A percentile compares a stretch with the other conserved stretches of the same genome.
Evolutionary conservation across 37 sponge, comb jelly and placozoan species (phyloP).

Genomic region (Spongia lamella): DNA sequence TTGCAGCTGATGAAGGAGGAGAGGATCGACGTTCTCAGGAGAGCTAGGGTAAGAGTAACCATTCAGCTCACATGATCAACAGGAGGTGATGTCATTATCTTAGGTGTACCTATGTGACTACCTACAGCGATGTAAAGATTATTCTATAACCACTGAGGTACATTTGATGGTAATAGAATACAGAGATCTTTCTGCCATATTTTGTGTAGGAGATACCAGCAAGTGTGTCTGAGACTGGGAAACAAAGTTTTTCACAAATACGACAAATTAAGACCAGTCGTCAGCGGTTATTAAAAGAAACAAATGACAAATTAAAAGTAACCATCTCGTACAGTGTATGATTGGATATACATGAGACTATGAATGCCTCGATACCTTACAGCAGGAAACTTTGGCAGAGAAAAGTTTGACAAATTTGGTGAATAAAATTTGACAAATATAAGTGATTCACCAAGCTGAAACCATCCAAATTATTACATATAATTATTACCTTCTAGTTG

Average conservation of each 20-base stretch:
- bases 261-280: slow-evolving; percentile 63
- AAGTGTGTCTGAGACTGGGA: not conserved
- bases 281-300: slow-evolving; percentile 51
- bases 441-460: too few relatives aligned
- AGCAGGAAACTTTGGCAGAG: too few relatives aligned
- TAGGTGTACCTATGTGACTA: slow-evolving; percentile 70
- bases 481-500: too few relatives aligned
- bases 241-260: slow-evolving; percentile 27
- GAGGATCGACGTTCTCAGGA: slow-evolving; percentile 44
- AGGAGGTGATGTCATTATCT: not conserved
- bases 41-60: slow-evolving; percentile 22
- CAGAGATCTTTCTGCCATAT: too few relatives aligned
- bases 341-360: too few relatives aligned
- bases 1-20: slow-evolving; percentile 38
- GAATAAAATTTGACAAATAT: too few relatives aligned
- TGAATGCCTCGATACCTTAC: too few relatives aligned
- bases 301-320: slow-evolving; percentile 62
- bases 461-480: too few relatives aligned
- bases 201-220: not conserved
- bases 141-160: slow-evolving; percentile 71
- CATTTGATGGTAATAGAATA: not conserved
- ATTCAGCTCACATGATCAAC: not conserved
- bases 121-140: slow-evolving; percentile 56
- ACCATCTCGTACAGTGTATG: too few relatives aligned
- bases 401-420: too few relatives aligned